Evolutionary conservation across 2,888 invertebrate species (phyloP).

Genomic region (Pimpla rufipes): DNA sequence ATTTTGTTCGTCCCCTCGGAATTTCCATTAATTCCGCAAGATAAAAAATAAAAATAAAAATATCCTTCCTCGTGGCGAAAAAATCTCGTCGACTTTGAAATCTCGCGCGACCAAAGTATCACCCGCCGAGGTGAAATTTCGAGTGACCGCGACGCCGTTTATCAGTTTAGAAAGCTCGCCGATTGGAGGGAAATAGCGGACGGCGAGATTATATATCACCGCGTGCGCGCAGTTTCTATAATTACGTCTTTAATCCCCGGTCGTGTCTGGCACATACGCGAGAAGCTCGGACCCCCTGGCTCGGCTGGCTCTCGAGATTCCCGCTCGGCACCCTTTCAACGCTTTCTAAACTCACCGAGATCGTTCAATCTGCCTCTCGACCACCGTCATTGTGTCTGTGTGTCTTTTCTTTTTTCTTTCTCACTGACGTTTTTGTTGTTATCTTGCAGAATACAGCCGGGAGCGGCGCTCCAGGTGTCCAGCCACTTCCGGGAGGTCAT

Average conservation of each 20-base stretch:
- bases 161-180: not conserved
- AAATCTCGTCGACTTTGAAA: too few relatives aligned
- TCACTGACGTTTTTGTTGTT: conserved; percentile 57
- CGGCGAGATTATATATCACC: not conserved
- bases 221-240: not conserved
- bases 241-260: conserved; percentile 4
- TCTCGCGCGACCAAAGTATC: too few relatives aligned
- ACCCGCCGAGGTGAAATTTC: not conserved
- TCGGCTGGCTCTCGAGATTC: conserved; percentile 34
- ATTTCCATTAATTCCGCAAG: too few relatives aligned
- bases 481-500: conserved; percentile 91
- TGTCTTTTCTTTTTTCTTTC: conserved; percentile 29
- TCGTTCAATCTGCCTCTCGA: conserved; percentile 44
- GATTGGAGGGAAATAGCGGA: not conserved
- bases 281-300: conserved; percentile 17
- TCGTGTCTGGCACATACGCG: conserved; percentile 16
- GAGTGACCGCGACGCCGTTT: not conserved
- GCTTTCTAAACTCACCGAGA: conserved; percentile 70
- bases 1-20: too few relatives aligned
- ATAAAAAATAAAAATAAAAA: too few relatives aligned
- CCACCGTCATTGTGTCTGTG: conserved; percentile 53
- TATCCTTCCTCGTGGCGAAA: not conserved
- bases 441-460: conserved; percentile 88
- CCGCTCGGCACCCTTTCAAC: conserved; percentile 68
- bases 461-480: conserved; percentile 87